Evolutionary conservation across 2,888 invertebrate species (phyloP), one percentile per base, ranked within the genome.

Genomic region (Empis stercorea): DNA sequence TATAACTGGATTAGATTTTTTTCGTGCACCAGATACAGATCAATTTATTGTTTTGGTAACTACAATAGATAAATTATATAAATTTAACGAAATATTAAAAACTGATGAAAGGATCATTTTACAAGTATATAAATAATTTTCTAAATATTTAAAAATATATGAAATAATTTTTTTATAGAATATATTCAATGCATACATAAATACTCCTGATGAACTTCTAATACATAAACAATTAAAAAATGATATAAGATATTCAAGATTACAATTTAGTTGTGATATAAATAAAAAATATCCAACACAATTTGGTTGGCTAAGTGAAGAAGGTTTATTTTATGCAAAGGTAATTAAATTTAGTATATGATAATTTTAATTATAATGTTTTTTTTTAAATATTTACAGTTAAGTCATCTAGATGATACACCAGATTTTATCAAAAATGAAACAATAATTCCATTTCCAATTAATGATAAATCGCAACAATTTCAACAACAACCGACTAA

Each of bases 291-390:
- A 76, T 41, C 91, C 92, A 0, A 82, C 80, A 59, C 77, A 79
- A 3, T 87, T 91, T 72, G 89, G 85, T 1, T 94, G 93, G 93
- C 73, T 93, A 57, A 87, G 86, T 15, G 87, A 84, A 56, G 79
- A 81, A 23, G 91, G 89, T 10, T 78, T 94, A 55, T 80, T 82
- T 56, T 81, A 80, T 70, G 86, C 86, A 37, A 78, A 84, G 74
- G 87, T 89, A 64, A 60, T 51, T 44, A 30, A 20, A 20, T 20
- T 20, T 20, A 4, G 20, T 20, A 20, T 20, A 20, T n/a, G n/a
- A 20, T 4, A 20, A 11, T 45, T 14, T 30, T 14, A 15, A 27
- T 11, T 46, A 17, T 16, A 16, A 39, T n/a, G n/a, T n/a, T n/a
- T n/a, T n/a, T n/a, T n/a, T n/a, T n/a, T n/a, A n/a, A n/a, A n/a